A percentile compares a stretch with the other conserved stretches of the same genome.
Conservation (phyloP, 2,113 vertebrate species). For the Dipodomys ordii region DNA sequence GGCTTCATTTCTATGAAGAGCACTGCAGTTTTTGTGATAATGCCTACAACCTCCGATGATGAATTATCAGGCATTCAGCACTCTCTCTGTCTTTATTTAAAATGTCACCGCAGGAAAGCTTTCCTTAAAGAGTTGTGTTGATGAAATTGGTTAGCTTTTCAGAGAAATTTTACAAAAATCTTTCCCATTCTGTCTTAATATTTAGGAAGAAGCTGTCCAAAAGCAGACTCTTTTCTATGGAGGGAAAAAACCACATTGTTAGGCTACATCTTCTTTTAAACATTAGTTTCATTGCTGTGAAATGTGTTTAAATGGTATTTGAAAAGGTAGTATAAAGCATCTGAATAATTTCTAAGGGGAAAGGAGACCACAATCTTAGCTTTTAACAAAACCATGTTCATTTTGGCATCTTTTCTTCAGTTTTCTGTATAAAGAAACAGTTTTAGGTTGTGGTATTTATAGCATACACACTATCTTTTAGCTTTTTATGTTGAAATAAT, state of each 20-base stretch:
- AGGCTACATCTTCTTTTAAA: not conserved
- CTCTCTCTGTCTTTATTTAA: not conserved
- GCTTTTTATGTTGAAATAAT: slow-evolving; percentile 38
- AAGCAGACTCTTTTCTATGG: not conserved
- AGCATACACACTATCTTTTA: not conserved
- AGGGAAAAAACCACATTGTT: not conserved
- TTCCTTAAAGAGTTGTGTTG: not conserved
- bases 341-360: not conserved
- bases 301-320: slow-evolving; percentile 22
- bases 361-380: not conserved
- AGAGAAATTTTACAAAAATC: not conserved
- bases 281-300: not conserved
- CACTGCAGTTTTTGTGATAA: not conserved
- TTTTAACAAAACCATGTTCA: not conserved
- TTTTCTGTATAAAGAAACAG: not conserved
- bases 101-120: not conserved
- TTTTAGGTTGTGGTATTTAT: slow-evolving; percentile 13
- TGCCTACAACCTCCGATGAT: not conserved
- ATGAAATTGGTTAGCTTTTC: not conserved
- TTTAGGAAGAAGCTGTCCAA: not conserved
- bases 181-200: slow-evolving; percentile 28
- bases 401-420: not conserved
- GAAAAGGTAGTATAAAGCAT: not conserved
- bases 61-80: not conserved
- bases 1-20: not conserved